Percentiles rank a stretch among this genome's conserved stretches.
Evolutionary conservation across 1,140 invertebrate genomes (phyloP).

Genomic region (Cydia strobilella): DNA sequence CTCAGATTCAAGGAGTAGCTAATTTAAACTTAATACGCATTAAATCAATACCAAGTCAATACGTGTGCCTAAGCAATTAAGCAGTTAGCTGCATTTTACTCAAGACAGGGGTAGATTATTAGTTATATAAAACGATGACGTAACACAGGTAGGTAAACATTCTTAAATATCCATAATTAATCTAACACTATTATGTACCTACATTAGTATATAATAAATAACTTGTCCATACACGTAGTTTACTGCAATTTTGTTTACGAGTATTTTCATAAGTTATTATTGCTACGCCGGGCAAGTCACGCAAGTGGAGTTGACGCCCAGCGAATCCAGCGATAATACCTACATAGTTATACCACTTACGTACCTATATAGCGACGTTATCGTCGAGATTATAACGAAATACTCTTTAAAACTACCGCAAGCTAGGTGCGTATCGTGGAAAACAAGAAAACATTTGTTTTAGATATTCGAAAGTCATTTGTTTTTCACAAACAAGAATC

Average conservation of each 20-base stretch:
- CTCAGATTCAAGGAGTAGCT: not conserved
- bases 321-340: conserved; percentile 25
- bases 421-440: not conserved
- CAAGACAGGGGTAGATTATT: not conserved
- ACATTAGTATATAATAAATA: not conserved
- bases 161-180: not conserved
- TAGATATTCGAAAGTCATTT: too few species aligned
- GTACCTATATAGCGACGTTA: not conserved
- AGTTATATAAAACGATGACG: conserved; percentile 3
- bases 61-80: not conserved
- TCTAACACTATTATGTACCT: not conserved
- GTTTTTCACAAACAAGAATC: not conserved
- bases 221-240: not conserved
- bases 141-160: conserved; percentile 1
- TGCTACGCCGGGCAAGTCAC: not conserved
- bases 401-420: conserved; percentile 22
- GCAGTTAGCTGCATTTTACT: conserved; percentile 6
- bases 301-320: conserved; percentile 30
- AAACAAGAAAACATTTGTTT: not conserved
- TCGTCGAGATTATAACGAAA: conserved; percentile 31
- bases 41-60: not conserved
- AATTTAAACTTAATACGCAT: not conserved
- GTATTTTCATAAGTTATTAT: conserved; percentile 15
- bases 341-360: conserved; percentile 23
- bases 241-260: conserved; percentile 19